Conservation (phyloP, 2,113 vertebrate genomes). For the Ornithorhynchus anatinus region DNA sequence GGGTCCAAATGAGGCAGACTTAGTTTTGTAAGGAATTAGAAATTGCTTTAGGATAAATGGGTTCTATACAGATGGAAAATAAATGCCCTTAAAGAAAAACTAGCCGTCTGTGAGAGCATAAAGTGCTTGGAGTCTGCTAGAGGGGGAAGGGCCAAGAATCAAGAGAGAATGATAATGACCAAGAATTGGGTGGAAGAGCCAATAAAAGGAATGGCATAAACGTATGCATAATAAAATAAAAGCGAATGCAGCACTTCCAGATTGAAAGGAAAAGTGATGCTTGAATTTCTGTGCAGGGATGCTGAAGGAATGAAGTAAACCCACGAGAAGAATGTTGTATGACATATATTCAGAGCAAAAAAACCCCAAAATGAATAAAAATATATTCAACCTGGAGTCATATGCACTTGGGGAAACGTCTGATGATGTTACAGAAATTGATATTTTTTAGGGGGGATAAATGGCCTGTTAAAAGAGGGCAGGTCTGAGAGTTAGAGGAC, state of each 20-base stretch:
- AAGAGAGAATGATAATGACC: not conserved
- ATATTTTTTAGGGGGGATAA: not conserved
- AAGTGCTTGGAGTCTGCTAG: not conserved
- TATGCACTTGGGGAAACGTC: not conserved
- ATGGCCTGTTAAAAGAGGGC: too few species aligned
- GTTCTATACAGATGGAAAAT: not conserved
- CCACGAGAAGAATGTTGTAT: not conserved
- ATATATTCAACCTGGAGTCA: not conserved
- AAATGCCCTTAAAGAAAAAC: slow-evolving; percentile 12
- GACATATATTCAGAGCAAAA: not conserved
- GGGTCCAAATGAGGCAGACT: not conserved
- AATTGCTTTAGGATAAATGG: slow-evolving; percentile 5
- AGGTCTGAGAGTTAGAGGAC: too few species aligned
- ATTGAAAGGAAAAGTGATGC: not conserved
- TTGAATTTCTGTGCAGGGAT: not conserved
- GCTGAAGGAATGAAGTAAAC: not conserved
- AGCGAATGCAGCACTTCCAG: not conserved
- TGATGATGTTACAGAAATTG: not conserved
- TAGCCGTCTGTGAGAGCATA: not conserved
- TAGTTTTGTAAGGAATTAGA: slow-evolving; percentile 29
- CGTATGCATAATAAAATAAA: not conserved
- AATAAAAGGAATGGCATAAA: not conserved
- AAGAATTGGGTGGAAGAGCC: not conserved
- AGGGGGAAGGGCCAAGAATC: not conserved
- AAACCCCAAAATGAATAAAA: not conserved